These are phyloP conservation scores for Aphodius granarius DNA, from an alignment of 2,888 invertebrate genomes.

Conservation along the genomic window DNA sequence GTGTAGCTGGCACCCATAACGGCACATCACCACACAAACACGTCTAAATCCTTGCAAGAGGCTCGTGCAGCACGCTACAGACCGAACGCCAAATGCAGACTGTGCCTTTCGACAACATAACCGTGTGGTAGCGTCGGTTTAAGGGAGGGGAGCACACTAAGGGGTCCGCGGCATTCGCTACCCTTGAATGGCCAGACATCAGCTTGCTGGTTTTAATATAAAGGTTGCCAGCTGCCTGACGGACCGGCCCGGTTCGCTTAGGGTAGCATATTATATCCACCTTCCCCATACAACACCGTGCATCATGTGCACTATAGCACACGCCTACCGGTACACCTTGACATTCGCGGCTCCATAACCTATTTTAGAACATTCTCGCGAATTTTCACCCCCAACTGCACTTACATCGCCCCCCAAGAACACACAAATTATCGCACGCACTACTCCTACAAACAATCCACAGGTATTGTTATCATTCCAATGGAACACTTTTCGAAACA, in stretches of 20 bases:
- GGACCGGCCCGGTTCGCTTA: conserved; percentile 42
- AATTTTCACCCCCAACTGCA: neutral
- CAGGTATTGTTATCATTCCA: conserved; percentile 6
- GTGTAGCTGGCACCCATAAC: conserved; percentile 20
- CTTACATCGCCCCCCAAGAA: neutral
- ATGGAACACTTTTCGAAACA: neutral
- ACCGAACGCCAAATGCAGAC: conserved; percentile 46
- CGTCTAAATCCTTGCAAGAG: conserved; percentile 25
- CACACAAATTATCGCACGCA: conserved; percentile 1
- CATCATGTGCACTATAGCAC: conserved; percentile 35
- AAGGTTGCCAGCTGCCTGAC: conserved; percentile 47
- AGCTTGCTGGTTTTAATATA: conserved; percentile 50
- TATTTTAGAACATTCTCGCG: conserved; percentile 29
- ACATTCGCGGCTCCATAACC: conserved; percentile 39
- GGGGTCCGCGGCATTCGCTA: conserved; percentile 47
- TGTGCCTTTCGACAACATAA: conserved; percentile 42
- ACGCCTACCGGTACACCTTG: conserved; percentile 35
- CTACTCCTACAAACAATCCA: conserved; percentile 7
- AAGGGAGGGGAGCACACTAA: conserved; percentile 49
- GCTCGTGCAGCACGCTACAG: conserved; percentile 2
- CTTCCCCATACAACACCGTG: conserved; percentile 41
- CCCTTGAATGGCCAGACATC: conserved; percentile 50
- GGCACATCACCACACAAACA: conserved; percentile 27
- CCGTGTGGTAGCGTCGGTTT: conserved; percentile 49
- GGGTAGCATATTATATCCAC: conserved; percentile 38